Percentiles rank a stretch among this genome's conserved stretches.
phyloP scores from a whole-genome alignment of 2,113 vertebrate genomes.

The Benitochromis conjunctus region DNA sequence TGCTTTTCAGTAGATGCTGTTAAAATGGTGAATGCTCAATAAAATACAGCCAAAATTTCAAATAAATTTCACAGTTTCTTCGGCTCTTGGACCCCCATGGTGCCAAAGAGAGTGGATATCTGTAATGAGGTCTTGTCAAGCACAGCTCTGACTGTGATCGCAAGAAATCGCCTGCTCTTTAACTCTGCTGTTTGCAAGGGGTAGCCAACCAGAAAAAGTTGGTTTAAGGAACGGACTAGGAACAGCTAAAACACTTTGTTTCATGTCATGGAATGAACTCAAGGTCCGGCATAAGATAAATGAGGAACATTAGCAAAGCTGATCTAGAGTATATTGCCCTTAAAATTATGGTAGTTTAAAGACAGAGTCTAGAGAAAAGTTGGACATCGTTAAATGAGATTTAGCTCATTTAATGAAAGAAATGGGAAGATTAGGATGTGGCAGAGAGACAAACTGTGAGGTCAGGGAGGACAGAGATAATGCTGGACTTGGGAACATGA shows the following conservation, averaged over 20 bases:
- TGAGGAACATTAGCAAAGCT: not conserved
- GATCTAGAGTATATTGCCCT: not conserved
- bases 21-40: not conserved
- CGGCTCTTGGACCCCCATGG: not conserved
- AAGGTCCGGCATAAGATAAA: not conserved
- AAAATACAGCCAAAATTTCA: not conserved
- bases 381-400: not conserved
- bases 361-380: not conserved
- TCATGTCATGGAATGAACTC: not conserved
- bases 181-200: not conserved
- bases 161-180: not conserved
- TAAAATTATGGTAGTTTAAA: not conserved
- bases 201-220: not conserved
- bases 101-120: not conserved
- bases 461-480: conserved; percentile 42
- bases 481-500: conserved; percentile 2
- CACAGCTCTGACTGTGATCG: not conserved
- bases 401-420: conserved; percentile 9
- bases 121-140: not conserved
- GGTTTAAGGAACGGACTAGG: not conserved
- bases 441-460: conserved; percentile 23
- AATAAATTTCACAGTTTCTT: not conserved
- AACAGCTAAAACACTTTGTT: not conserved
- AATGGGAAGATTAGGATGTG: conserved; percentile 12
- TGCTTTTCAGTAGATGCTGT: not conserved